These are phyloP conservation scores for Pseudomyrmex dendroicus DNA, from an alignment of 1,140 invertebrate genomes.

Conservation along the genomic window DNA sequence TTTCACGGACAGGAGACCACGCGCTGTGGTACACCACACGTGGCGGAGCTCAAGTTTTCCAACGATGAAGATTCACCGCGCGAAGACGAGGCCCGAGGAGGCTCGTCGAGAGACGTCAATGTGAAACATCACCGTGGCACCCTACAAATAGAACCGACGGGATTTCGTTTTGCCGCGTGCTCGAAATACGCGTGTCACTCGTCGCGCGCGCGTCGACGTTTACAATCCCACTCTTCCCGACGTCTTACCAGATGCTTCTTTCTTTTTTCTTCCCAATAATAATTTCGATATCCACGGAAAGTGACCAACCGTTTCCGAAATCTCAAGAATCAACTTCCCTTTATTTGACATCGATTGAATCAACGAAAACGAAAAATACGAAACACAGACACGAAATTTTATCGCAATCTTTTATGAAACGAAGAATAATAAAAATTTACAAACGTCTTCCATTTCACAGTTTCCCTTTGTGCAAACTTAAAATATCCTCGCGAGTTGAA, in stretches of 20 bases:
- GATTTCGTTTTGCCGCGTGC: constrained; percentile 71
- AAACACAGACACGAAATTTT: background rate
- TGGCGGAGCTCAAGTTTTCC: constrained; percentile 62
- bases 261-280: constrained; percentile 35
- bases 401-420: background rate
- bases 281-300: background rate
- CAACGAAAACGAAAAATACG: no score
- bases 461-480: background rate
- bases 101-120: constrained; percentile 67
- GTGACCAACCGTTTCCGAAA: background rate
- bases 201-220: constrained; percentile 59
- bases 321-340: background rate
- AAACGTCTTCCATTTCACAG: background rate
- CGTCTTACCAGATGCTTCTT: constrained; percentile 59
- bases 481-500: background rate
- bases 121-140: constrained; percentile 70
- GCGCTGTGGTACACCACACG: constrained; percentile 14
- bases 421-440: background rate
- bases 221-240: constrained; percentile 65
- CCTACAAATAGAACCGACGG: constrained; percentile 74
- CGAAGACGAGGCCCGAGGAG: constrained; percentile 52
- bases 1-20: constrained; percentile 20
- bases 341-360: no score
- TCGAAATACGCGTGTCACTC: constrained; percentile 75
- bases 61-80: constrained; percentile 68